Conservation (phyloP, 1,140 invertebrate genomes). For the Drosophila asahinai region DNA sequence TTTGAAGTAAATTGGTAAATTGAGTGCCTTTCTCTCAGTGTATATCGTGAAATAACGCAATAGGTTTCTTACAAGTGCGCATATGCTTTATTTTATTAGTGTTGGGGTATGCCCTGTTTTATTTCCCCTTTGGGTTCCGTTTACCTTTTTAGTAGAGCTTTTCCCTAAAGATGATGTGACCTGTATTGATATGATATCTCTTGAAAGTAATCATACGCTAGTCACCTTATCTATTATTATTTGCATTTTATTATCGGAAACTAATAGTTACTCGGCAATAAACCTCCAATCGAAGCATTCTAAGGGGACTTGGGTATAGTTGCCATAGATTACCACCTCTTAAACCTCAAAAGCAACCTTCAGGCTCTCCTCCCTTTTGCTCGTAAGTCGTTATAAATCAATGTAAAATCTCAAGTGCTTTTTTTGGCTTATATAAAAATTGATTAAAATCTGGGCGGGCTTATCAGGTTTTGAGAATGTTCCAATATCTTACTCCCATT, state of each 20-base stretch:
- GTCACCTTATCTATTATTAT: neutral
- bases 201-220: neutral
- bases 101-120: too few species aligned
- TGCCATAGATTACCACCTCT: neutral
- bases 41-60: too few species aligned
- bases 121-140: too few species aligned
- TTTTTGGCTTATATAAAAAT: neutral
- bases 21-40: too few species aligned
- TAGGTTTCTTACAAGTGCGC: too few species aligned
- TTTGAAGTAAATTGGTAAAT: too few species aligned
- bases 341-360: neutral
- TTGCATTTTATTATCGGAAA: conserved; percentile 1
- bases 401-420: conserved; percentile 16
- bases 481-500: neutral
- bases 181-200: neutral
- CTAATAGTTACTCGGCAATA: neutral
- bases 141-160: neutral
- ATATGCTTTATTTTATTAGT: too few species aligned
- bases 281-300: neutral
- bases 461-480: neutral
- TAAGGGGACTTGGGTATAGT: neutral
- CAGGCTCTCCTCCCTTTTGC: neutral
- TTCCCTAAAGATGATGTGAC: neutral
- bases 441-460: conserved; percentile 4
- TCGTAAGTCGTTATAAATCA: neutral